phyloP scores from a whole-genome alignment of 2,797 vertebrate genomes.

The Leuciscus waleckii region DNA sequence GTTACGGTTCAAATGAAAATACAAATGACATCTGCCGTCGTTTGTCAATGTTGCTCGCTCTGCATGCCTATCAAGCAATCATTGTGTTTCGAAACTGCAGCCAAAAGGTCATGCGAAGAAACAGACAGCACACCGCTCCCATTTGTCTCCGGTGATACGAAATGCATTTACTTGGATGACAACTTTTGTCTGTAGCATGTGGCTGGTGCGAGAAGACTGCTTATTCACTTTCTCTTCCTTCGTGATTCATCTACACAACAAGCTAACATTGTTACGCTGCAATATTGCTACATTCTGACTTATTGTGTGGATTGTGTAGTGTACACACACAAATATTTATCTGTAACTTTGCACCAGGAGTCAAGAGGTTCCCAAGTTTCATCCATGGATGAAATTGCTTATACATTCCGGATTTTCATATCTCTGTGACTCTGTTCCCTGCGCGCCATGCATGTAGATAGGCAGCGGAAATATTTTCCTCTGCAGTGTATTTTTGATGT shows the following conservation, averaged over 20 bases:
- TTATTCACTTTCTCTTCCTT: constrained; percentile 52
- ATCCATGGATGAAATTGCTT: constrained; percentile 72
- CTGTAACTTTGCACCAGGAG: constrained; percentile 51
- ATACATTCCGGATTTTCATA: constrained; percentile 64
- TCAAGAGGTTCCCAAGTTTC: constrained; percentile 57
- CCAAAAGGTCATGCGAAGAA: constrained; percentile 68
- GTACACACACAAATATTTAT: constrained; percentile 44
- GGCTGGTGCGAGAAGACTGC: constrained; percentile 55
- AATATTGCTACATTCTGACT: constrained; percentile 44
- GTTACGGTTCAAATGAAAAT: constrained; percentile 62
- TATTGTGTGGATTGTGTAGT: constrained; percentile 44
- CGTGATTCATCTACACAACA: constrained; percentile 45
- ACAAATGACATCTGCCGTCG: constrained; percentile 71
- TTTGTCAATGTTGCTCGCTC: constrained; percentile 72
- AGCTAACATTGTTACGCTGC: constrained; percentile 50
- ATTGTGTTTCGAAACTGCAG: constrained; percentile 62
- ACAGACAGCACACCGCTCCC: constrained; percentile 59
- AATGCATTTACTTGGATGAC: constrained; percentile 55
- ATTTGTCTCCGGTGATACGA: constrained; percentile 62
- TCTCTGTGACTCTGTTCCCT: constrained; percentile 51
- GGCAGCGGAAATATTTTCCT: constrained; percentile 33
- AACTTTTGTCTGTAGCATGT: constrained; percentile 62
- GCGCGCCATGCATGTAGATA: constrained; percentile 43
- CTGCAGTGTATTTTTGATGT: neutral
- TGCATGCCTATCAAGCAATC: constrained; percentile 62